phyloP scores from a whole-genome alignment of 1,140 invertebrate genomes.

The Ceratina calcarata region DNA sequence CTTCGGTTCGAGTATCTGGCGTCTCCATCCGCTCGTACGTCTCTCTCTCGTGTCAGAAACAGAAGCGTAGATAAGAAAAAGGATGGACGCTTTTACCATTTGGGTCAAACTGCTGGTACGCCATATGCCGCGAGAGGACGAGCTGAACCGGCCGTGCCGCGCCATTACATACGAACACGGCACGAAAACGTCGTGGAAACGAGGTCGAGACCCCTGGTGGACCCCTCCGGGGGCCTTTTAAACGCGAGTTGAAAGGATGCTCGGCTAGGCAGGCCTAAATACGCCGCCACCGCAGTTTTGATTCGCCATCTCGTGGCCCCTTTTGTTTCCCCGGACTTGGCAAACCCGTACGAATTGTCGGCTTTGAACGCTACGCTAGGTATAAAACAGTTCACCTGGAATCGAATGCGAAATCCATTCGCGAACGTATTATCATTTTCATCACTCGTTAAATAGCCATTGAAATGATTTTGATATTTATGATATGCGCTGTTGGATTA shows the following conservation, averaged over 20 bases:
- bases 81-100: conserved; percentile 47
- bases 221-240: conserved; percentile 39
- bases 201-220: conserved; percentile 42
- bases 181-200: conserved; percentile 53
- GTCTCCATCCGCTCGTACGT: conserved; percentile 24
- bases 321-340: conserved; percentile 11
- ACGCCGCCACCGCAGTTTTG: conserved; percentile 22
- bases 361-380: conserved; percentile 1
- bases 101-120: conserved; percentile 43
- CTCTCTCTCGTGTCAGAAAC: conserved; percentile 36
- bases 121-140: conserved; percentile 26
- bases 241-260: conserved; percentile 45
- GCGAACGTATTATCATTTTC: too few species aligned
- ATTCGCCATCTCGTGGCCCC: conserved; percentile 5
- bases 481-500: too few species aligned
- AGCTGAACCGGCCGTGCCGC: conserved; percentile 20
- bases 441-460: too few species aligned
- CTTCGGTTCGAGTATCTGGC: background rate
- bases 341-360: conserved; percentile 16
- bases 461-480: too few species aligned
- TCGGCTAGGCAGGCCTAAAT: conserved; percentile 42
- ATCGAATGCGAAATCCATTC: too few species aligned
- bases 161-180: background rate
- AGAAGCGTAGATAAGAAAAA: conserved; percentile 56
- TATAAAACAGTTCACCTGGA: too few species aligned